phyloP scores from a whole-genome alignment of 1,140 invertebrate species.

The Hypsibius dujardini region DNA sequence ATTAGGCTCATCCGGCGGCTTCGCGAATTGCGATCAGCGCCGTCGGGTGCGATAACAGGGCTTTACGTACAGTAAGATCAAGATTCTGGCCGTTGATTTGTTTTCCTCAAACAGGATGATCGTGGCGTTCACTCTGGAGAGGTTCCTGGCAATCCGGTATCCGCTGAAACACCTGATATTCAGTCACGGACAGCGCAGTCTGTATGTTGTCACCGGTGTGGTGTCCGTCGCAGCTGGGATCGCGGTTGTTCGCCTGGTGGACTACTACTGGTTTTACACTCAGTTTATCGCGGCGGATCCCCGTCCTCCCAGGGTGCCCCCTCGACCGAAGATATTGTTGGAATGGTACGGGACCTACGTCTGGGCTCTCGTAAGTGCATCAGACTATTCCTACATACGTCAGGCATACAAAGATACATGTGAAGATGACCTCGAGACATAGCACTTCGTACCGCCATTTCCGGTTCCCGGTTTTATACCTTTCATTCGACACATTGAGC shows the following conservation, averaged over 20 bases:
- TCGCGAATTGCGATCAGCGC: too few relatives aligned
- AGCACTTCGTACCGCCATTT: too few relatives aligned
- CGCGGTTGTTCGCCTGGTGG: neutral
- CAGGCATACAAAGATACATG: too few relatives aligned
- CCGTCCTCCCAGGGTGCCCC: neutral
- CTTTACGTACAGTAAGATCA: too few relatives aligned
- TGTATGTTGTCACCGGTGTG: neutral
- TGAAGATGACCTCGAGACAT: too few relatives aligned
- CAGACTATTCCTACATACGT: too few relatives aligned
- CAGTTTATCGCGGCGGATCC: neutral
- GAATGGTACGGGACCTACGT: neutral
- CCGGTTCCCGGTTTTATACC: too few relatives aligned
- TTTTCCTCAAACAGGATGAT: slow-evolving; percentile 12
- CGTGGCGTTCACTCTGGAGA: neutral
- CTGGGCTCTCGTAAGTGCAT: neutral
- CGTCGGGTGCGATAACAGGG: too few relatives aligned
- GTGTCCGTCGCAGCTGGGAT: neutral
- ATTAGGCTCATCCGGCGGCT: too few relatives aligned
- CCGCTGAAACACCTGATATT: neutral
- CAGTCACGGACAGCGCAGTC: neutral
- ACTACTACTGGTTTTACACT: neutral
- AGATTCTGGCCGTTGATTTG: too few relatives aligned
- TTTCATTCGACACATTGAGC: too few relatives aligned
- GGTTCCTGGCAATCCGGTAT: neutral
- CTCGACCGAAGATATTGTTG: neutral